Evolutionary conservation across 2,888 invertebrate genomes (phyloP), one percentile per base, ranked within the genome.

Genomic region (Macrophya alboannulata): DNA sequence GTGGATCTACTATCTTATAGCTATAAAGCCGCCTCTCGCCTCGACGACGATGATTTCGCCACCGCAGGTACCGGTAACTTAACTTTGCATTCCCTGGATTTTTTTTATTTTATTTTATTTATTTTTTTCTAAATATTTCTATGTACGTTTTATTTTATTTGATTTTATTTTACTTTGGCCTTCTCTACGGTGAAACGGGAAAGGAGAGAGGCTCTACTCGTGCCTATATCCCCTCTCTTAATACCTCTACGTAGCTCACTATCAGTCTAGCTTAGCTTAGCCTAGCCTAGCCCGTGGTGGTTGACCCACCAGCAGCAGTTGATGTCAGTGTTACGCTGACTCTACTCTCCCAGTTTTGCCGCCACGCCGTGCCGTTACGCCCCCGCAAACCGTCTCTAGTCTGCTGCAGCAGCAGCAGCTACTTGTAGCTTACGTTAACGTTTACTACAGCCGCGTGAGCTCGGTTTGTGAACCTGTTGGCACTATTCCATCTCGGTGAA

Each of bases 251-350:
- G 31, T 31, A 68, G 37, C 68, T 68, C 37, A 37, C 68, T 21
- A 68, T 68, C 68, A 68, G 68, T 43, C 43, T 74, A 74, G 72
- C 72, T 43, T 45, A 77, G 68, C 43, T 45, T 48, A 83, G 82
- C 25, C 48, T 65, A 68, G 82, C 82, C 43, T 83, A 62, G 82
- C 48, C 82, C 82, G 85, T 71, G 87, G 87, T 86, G 84, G 86
- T 86, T 86, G 86, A 86, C 86, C 86, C 85, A 86, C 84, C 86
- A 43, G 40, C 84, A 85, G 51, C 85, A 31, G 68, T 84, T 85
- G 85, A 79, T 85, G 86, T 86, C 82, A 74, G 82, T 83, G 82
- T 83, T 83, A 83, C 82, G 82, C 65, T 25, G 68, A 83, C 82
- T 79, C 79, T 79, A 40, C 62, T 37, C 79, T 25, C 10, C 59